Conservation (phyloP, 2,797 vertebrate species). For the Dipus sagitta region DNA sequence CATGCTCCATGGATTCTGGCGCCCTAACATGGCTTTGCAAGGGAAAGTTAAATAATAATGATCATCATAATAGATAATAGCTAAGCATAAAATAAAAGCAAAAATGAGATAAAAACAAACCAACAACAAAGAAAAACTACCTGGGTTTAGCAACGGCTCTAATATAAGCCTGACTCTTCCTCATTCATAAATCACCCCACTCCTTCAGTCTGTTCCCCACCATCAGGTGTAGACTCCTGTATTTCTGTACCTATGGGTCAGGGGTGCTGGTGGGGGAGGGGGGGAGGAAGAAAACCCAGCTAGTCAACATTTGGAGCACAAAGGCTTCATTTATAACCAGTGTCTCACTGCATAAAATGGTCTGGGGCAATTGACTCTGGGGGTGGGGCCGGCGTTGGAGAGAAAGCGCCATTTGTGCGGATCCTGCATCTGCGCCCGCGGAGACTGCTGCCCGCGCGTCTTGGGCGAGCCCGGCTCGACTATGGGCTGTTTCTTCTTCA, state of each 20-base stretch:
- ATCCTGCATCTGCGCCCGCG: slow-evolving; percentile 72
- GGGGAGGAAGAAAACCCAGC: slow-evolving; percentile 50
- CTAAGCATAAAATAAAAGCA: neutral
- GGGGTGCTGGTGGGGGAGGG: no score
- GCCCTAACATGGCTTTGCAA: neutral
- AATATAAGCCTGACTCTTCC: neutral
- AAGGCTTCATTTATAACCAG: slow-evolving; percentile 75
- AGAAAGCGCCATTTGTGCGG: slow-evolving; percentile 76
- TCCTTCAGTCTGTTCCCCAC: slow-evolving; percentile 24
- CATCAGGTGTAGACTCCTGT: neutral
- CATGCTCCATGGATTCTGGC: fast-evolving
- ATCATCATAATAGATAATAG: neutral
- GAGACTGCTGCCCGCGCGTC: slow-evolving; percentile 73
- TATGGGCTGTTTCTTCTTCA: slow-evolving; percentile 58
- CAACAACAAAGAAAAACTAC: neutral
- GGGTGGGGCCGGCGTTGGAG: slow-evolving; percentile 46
- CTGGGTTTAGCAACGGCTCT: neutral
- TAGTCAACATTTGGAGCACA: slow-evolving; percentile 72
- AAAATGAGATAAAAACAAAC: neutral
- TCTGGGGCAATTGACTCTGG: slow-evolving; percentile 71
- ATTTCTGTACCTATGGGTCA: neutral
- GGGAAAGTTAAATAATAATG: neutral
- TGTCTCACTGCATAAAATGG: slow-evolving; percentile 27
- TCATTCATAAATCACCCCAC: neutral
- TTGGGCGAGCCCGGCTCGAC: slow-evolving; percentile 2